These are phyloP conservation scores for Oryzias dopingdopingensis DNA, from an alignment of 2,797 vertebrate species.

Conservation along the genomic window DNA sequence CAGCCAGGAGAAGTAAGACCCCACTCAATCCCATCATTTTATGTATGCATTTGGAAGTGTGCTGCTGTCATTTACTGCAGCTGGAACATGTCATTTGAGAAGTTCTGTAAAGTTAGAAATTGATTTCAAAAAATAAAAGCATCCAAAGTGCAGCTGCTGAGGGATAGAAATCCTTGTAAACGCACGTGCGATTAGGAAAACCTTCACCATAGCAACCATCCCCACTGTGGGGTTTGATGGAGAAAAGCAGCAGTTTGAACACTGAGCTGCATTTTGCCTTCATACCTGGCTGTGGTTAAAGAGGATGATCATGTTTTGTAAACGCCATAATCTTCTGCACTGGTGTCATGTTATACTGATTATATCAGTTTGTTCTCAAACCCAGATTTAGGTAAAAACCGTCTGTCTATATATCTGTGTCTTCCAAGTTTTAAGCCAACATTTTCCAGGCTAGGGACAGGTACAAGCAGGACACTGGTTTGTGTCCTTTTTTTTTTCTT, in stretches of 20 bases:
- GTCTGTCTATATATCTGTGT: too few relatives aligned
- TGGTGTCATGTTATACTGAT: too few relatives aligned
- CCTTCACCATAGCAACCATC: background rate
- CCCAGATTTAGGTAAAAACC: too few relatives aligned
- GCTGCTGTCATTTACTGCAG: too few relatives aligned
- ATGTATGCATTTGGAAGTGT: too few relatives aligned
- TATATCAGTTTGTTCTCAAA: background rate
- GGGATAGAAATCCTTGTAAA: background rate
- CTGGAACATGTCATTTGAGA: too few relatives aligned
- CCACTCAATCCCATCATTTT: background rate
- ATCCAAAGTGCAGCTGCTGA: background rate
- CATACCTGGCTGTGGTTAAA: background rate
- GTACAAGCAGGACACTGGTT: too few relatives aligned
- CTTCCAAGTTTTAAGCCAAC: too few relatives aligned
- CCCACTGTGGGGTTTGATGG: background rate
- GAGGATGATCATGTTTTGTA: constrained; percentile 8
- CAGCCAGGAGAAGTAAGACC: constrained; percentile 83
- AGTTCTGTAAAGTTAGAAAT: too few relatives aligned
- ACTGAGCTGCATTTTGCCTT: background rate
- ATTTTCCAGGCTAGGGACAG: too few relatives aligned
- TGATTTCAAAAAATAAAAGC: too few relatives aligned
- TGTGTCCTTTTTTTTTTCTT: too few relatives aligned
- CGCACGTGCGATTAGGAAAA: background rate
- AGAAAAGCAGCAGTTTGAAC: background rate
- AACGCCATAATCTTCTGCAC: background rate